Evolutionary conservation across 1,140 invertebrate species (phyloP), one percentile per base, ranked within the genome.

Genomic region (Orius laevigatus): DNA sequence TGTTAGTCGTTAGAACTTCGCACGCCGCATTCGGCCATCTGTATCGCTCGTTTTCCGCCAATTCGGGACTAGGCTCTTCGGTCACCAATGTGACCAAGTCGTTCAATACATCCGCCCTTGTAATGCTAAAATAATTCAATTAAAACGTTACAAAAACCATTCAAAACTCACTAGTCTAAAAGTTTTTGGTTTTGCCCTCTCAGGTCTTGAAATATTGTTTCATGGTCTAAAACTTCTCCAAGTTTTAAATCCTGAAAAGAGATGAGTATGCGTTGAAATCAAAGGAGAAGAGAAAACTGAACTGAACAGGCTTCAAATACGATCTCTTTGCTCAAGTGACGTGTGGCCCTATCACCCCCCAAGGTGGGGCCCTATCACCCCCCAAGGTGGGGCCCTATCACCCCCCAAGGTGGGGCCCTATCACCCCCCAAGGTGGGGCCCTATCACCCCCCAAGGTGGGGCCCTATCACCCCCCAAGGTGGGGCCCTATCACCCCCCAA

Each of bases 121-220:
- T 77, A 56, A 95, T 74, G 68, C 90, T 94, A 60, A 33, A 5
- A 20, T 15, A 32, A n/a, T 31, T 20, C 32, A 12, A 41, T 16
- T 39, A 39, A 46, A 25, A 16, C 51, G 2, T 33, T 3, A 50
- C 14, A 40, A 50, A 25, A 18, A 46, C 41, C 5, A 12, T 3
- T 39, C 18, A 48, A 46, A 38, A 80, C 85, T 85, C 76, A 94
- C 90, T 84, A 94, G 59, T 88, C 86, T 54, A 94, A 75, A 49
- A 97, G 69, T 58, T 82, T 85, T 65, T 84, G 87, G 65, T 93
- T 94, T 63, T 87, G 84, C 53, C 77, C 79, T 71, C 89, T 91
- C 65, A 90, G 93, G 75, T 97, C 90, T 65, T 92, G 87, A 52
- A 97, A 71, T 60, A 96, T 84, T 66, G 94, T 87, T 63, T 93